Evolutionary conservation across 2,113 vertebrate species (phyloP).

Genomic region (Helogale parvula): DNA sequence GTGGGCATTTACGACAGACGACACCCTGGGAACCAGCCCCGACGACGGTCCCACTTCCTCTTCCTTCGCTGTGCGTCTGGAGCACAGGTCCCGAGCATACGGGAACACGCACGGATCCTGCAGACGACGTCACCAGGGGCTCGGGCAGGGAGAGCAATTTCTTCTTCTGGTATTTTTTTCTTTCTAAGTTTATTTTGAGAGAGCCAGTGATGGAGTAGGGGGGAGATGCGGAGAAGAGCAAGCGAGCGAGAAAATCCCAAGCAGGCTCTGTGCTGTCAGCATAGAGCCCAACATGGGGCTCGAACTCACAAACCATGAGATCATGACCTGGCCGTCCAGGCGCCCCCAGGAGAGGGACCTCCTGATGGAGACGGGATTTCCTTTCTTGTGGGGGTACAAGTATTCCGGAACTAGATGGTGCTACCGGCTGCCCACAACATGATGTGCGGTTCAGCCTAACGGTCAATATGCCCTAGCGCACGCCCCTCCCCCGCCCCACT

Average conservation of each 20-base stretch:
- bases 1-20: rapidly evolving
- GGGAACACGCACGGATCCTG: rapidly evolving
- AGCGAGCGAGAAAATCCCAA: too few species aligned
- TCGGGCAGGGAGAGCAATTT: rapidly evolving
- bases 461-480: rapidly evolving
- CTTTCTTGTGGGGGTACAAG: background rate
- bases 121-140: rapidly evolving
- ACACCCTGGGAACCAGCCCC: rapidly evolving
- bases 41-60: too few species aligned
- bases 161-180: too few species aligned
- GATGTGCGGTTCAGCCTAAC: rapidly evolving
- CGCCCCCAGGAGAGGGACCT: background rate
- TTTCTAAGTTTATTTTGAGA: too few species aligned
- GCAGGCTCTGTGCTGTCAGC: too few species aligned
- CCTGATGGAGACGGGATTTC: background rate
- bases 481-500: background rate
- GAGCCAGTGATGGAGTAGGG: too few species aligned
- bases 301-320: too few species aligned
- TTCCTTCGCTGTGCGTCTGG: rapidly evolving
- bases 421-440: rapidly evolving
- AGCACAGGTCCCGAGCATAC: rapidly evolving
- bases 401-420: rapidly evolving
- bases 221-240: too few species aligned
- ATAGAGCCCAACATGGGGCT: too few species aligned
- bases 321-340: too few species aligned